phyloP scores from a whole-genome alignment of 2,113 vertebrate species.

The Sturnira hondurensis region DNA sequence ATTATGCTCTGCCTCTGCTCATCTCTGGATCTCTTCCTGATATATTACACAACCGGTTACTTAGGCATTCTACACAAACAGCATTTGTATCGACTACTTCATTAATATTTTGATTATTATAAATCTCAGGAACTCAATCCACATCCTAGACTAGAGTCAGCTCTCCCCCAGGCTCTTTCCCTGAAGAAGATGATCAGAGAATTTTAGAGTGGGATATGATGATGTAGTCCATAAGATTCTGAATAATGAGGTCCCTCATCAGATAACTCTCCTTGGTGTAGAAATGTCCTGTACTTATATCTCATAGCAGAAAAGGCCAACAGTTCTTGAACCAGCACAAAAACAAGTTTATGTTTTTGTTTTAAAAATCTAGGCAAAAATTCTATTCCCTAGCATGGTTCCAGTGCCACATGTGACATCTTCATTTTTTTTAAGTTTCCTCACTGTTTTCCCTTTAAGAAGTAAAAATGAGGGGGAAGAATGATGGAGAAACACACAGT shows the following conservation, averaged over 20 bases:
- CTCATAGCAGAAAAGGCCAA: not conserved
- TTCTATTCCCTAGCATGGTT: not conserved
- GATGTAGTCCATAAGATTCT: not conserved
- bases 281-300: not conserved
- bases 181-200: slow-evolving; percentile 45
- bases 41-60: slow-evolving; percentile 72
- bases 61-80: slow-evolving; percentile 69
- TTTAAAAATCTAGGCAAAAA: not conserved
- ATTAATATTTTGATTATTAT: slow-evolving; percentile 74
- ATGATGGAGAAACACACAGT: not conserved
- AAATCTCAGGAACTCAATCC: slow-evolving; percentile 59
- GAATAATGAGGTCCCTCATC: not conserved
- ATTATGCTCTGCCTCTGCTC: slow-evolving; percentile 61
- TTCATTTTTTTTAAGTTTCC: not conserved
- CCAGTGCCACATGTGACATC: not conserved
- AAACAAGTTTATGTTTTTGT: not conserved
- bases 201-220: slow-evolving; percentile 31
- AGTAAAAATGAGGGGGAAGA: not conserved
- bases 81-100: slow-evolving; percentile 65
- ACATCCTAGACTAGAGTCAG: slow-evolving; percentile 56
- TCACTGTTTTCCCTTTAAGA: not conserved
- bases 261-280: not conserved
- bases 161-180: slow-evolving; percentile 7
- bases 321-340: not conserved
- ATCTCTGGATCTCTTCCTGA: slow-evolving; percentile 74